A percentile compares a stretch with the other conserved stretches of the same genome.
Evolutionary conservation across 1,140 invertebrate species (phyloP).

Genomic region (Periplaneta americana): DNA sequence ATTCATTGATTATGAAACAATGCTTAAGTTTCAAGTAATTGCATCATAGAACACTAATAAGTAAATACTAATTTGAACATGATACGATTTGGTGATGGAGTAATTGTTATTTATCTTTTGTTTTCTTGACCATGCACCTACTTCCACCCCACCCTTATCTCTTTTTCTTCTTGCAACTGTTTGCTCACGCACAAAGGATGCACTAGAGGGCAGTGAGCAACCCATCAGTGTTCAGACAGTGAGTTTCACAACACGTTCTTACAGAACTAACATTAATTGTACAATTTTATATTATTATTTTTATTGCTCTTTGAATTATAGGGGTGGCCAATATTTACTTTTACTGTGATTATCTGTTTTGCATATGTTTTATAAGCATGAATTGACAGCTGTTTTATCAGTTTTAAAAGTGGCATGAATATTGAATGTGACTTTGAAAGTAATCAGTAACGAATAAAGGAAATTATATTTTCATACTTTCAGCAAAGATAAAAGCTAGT

Average conservation of each 20-base stretch:
- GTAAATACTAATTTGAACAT: background rate
- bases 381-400: no score
- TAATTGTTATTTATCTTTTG: conserved; percentile 5
- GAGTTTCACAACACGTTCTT: background rate
- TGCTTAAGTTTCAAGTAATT: background rate
- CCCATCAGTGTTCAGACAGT: background rate
- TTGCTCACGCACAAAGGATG: conserved; percentile 1
- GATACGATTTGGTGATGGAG: conserved; percentile 1
- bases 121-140: background rate
- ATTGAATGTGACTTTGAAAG: no score
- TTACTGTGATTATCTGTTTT: background rate
- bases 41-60: background rate
- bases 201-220: background rate
- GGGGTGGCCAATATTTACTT: background rate
- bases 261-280: background rate
- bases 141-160: background rate
- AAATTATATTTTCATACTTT: no score
- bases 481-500: no score
- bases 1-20: background rate
- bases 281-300: no score
- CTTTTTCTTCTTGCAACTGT: background rate
- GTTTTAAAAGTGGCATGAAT: no score
- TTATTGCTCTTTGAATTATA: background rate
- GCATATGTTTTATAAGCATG: background rate
- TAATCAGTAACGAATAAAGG: no score